phyloP scores from a whole-genome alignment of 2,888 invertebrate species.

The Acanthosepion lycidas region DNA sequence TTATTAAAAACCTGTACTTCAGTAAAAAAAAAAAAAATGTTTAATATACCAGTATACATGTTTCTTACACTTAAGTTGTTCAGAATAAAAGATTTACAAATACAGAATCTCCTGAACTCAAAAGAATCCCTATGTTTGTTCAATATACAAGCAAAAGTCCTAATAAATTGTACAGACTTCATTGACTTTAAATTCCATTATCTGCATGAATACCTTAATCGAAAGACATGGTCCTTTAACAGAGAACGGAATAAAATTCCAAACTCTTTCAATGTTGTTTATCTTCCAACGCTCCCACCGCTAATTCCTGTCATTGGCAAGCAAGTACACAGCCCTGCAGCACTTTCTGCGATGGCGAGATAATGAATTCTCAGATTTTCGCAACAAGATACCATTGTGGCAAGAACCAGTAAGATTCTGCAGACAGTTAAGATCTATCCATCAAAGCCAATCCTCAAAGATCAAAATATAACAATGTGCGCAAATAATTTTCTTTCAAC shows the following conservation, averaged over 20 bases:
- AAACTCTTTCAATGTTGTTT: not conserved
- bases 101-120: too few species aligned
- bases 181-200: too few species aligned
- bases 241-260: not conserved
- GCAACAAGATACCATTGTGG: not conserved
- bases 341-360: not conserved
- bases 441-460: constrained; percentile 15
- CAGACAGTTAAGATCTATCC: not conserved
- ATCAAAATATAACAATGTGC: constrained; percentile 15
- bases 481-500: not conserved
- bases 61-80: too few species aligned
- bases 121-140: not conserved
- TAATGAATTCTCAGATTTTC: not conserved
- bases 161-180: too few species aligned
- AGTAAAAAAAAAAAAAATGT: too few species aligned
- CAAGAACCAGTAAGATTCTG: not conserved
- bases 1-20: too few species aligned
- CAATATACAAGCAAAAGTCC: not conserved
- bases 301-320: not conserved
- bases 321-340: not conserved
- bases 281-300: not conserved
- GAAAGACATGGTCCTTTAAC: not conserved
- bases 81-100: too few species aligned
- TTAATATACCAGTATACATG: too few species aligned
- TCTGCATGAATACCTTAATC: too few species aligned